Conservation (phyloP, 2,797 vertebrate species). For the Sebastes diploproa region DNA sequence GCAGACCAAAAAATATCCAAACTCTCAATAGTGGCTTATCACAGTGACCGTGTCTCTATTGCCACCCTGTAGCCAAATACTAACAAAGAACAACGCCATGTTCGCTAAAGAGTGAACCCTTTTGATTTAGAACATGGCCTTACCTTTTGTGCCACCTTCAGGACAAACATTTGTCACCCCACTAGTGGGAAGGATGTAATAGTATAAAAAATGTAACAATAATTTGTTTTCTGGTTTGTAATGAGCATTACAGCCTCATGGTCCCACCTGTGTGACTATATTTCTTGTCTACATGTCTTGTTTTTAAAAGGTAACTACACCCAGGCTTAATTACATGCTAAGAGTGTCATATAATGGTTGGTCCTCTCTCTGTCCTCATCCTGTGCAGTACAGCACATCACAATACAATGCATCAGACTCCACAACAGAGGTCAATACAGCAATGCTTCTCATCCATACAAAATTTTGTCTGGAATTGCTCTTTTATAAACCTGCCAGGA, state of each 20-base stretch:
- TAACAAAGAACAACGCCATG: not conserved
- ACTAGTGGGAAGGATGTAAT: not conserved
- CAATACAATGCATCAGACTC: not conserved
- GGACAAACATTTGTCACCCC: not conserved
- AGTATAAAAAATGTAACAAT: too few relatives aligned
- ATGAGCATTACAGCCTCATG: not conserved
- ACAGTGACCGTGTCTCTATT: not conserved
- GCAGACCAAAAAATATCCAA: not conserved
- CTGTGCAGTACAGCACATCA: not conserved
- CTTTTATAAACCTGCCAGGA: not conserved
- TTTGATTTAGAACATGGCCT: not conserved
- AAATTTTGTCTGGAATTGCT: not conserved
- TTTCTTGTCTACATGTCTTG: not conserved
- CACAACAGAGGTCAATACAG: not conserved
- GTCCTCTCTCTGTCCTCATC: not conserved
- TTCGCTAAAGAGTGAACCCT: not conserved
- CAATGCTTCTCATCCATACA: not conserved
- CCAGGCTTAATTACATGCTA: not conserved
- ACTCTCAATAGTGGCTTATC: not conserved
- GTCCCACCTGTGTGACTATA: not conserved
- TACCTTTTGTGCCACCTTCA: not conserved
- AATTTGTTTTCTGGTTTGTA: not conserved
- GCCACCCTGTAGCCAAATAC: not conserved
- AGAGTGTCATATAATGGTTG: not conserved
- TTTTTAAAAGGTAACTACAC: too few relatives aligned